Evolutionary conservation across 2,113 vertebrate genomes (phyloP).

Genomic region (Isurus oxyrinchus): DNA sequence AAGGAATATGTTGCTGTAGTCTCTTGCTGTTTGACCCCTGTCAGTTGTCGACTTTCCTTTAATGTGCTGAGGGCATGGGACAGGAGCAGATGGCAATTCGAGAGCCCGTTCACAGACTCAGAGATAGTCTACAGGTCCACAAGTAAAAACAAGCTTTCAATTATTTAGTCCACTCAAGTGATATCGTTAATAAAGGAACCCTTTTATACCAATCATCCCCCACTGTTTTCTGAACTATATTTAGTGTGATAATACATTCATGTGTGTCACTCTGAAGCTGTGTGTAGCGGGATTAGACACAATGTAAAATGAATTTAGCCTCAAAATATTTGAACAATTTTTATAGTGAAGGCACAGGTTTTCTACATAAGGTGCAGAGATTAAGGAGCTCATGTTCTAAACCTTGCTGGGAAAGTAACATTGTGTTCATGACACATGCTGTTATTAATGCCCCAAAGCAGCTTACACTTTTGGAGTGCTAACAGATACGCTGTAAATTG

Average conservation of each 20-base stretch:
- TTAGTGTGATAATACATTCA: not conserved
- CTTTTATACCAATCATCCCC: not conserved
- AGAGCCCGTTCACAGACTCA: not conserved
- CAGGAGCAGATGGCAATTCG: not conserved
- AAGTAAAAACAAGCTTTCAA: constrained; percentile 29
- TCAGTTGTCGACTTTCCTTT: not conserved
- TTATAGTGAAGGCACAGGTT: not conserved
- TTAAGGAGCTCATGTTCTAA: not conserved
- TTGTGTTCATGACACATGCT: not conserved
- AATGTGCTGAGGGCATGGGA: constrained; percentile 21
- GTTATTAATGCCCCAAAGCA: not conserved
- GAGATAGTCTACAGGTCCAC: not conserved
- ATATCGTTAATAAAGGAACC: not conserved
- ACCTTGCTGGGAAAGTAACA: not conserved
- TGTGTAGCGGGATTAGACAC: not conserved
- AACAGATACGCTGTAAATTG: not conserved
- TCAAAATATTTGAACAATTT: not conserved
- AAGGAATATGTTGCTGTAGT: constrained; percentile 13
- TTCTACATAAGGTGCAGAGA: not conserved
- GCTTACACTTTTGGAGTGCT: not conserved
- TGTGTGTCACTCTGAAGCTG: not conserved
- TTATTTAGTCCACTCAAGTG: not conserved
- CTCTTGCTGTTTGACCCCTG: constrained; percentile 19
- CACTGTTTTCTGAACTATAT: not conserved
- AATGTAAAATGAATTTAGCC: not conserved